These are phyloP conservation scores for Anoplius nigerrimus DNA, from an alignment of 2,888 invertebrate genomes.

Conservation along the genomic window DNA sequence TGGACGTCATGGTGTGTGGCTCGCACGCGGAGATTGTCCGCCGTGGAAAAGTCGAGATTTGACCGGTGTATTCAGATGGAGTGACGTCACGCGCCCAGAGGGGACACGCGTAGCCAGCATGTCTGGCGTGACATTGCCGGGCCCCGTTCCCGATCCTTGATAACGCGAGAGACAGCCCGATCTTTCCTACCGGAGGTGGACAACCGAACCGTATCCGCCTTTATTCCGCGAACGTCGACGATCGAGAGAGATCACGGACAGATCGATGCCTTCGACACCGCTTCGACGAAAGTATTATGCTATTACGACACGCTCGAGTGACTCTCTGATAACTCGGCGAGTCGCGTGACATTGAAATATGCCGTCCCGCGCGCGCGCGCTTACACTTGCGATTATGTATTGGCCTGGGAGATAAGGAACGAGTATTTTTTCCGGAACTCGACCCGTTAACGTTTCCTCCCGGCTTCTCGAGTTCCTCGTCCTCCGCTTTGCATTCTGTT, in stretches of 20 bases:
- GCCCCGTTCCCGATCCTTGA: slow-evolving; percentile 49
- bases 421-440: neutral
- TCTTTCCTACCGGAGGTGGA: slow-evolving; percentile 38
- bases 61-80: slow-evolving; percentile 45
- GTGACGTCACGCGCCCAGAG: slow-evolving; percentile 62
- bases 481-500: neutral
- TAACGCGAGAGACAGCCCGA: slow-evolving; percentile 28
- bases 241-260: too few relatives aligned
- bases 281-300: slow-evolving; percentile 6
- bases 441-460: too few relatives aligned
- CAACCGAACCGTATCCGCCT: slow-evolving; percentile 22
- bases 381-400: slow-evolving; percentile 2
- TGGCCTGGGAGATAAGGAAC: too few relatives aligned
- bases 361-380: neutral
- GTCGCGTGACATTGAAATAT: slow-evolving; percentile 8
- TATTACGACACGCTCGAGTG: slow-evolving; percentile 3
- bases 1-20: too few relatives aligned
- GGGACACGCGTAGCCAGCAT: slow-evolving; percentile 62
- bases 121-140: slow-evolving; percentile 61
- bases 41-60: slow-evolving; percentile 2
- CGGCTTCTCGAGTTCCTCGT: too few relatives aligned
- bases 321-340: slow-evolving; percentile 7
- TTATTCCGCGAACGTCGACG: too few relatives aligned
- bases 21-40: neutral
- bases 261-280: too few relatives aligned